Percentiles rank a stretch among this genome's conserved stretches.
Evolutionary conservation across 2,113 vertebrate genomes (phyloP).

Genomic region (Rattus rattus): DNA sequence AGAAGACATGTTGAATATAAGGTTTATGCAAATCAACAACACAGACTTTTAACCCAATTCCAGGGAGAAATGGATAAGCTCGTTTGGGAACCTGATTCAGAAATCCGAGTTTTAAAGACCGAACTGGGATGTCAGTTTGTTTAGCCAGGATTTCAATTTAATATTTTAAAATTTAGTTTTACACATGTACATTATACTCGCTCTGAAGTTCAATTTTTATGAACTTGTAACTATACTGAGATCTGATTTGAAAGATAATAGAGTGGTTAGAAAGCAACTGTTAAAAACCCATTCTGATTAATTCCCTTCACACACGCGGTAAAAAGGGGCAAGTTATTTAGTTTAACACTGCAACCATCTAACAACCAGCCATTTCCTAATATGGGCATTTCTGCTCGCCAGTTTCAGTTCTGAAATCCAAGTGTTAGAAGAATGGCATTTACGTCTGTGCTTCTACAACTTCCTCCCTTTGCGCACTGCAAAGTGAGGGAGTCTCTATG

Average conservation of each 20-base stretch:
- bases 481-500: not conserved
- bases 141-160: conserved; percentile 4
- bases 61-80: not conserved
- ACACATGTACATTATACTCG: not conserved
- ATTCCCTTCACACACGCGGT: not conserved
- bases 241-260: conserved; percentile 16
- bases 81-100: conserved; percentile 20
- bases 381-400: conserved; percentile 54
- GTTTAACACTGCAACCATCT: conserved; percentile 42
- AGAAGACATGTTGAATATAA: not conserved
- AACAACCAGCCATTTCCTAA: conserved; percentile 61
- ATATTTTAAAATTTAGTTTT: not conserved
- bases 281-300: not conserved
- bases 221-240: not conserved
- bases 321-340: conserved; percentile 45
- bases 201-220: conserved; percentile 30
- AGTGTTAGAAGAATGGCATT: conserved; percentile 49
- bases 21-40: not conserved
- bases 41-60: conserved; percentile 23
- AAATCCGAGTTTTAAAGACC: conserved; percentile 46
- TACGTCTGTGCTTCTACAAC: conserved; percentile 9
- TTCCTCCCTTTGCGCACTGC: not conserved
- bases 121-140: conserved; percentile 43
- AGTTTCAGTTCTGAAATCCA: conserved; percentile 64
- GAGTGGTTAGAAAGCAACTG: not conserved